Conservation (phyloP, 2,888 invertebrate species). For the Aleiodes leptofemur region DNA sequence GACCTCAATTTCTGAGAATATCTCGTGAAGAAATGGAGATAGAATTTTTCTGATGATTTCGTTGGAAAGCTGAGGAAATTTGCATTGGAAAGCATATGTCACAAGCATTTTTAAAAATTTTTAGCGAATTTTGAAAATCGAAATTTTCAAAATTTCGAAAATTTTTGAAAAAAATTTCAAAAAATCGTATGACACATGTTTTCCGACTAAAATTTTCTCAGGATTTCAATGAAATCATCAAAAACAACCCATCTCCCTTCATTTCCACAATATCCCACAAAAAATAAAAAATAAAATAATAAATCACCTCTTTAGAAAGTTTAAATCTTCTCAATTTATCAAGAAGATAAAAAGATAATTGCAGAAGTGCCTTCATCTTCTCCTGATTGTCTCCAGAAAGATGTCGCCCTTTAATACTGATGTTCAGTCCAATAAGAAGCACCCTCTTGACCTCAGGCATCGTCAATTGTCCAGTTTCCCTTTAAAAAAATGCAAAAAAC, state of each 20-base stretch:
- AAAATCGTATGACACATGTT: no score
- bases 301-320: slow-evolving; percentile 88
- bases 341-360: slow-evolving; percentile 93
- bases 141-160: not conserved
- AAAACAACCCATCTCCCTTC: not conserved
- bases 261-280: not conserved
- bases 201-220: no score
- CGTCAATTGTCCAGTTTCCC: slow-evolving; percentile 81
- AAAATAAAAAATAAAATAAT: slow-evolving; percentile 26
- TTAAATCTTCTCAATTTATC: slow-evolving; percentile 93
- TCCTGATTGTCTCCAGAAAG: slow-evolving; percentile 83
- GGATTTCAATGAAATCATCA: not conserved
- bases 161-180: not conserved
- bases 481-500: slow-evolving; percentile 67
- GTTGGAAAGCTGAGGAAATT: no score
- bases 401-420: slow-evolving; percentile 81
- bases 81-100: no score
- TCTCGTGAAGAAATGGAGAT: no score
- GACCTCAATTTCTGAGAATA: no score
- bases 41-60: no score
- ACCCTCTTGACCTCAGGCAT: slow-evolving; percentile 89
- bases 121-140: no score
- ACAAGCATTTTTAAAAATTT: no score
- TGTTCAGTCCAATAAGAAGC: slow-evolving; percentile 88
- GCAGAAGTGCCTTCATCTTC: slow-evolving; percentile 87